Percentiles rank a stretch among this genome's conserved stretches.
Evolutionary conservation across 30 jellyfish, hydroid and myxozoan genomes (phyloP).

Genomic region (Haliclystus octoradiatus): DNA sequence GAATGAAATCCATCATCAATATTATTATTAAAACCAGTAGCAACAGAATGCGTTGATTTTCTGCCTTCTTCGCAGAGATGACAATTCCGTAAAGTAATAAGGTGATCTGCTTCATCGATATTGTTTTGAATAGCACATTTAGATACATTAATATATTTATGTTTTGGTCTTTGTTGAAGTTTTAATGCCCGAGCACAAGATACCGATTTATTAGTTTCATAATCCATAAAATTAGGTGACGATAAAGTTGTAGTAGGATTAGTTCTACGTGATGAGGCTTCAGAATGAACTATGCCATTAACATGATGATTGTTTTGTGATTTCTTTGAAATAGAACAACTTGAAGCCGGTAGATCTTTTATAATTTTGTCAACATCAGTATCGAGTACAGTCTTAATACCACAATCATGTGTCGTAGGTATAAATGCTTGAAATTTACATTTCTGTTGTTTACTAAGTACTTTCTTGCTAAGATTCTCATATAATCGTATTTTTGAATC

Average conservation of each 20-base stretch:
- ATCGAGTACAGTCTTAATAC: neutral
- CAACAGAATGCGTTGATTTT: neutral
- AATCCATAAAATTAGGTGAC: no score
- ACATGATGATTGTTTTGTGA: neutral
- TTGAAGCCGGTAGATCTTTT: neutral
- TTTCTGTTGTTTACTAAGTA: constrained; percentile 2
- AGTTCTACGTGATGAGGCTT: neutral
- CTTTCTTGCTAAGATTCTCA: constrained; percentile 44
- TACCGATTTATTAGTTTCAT: neutral
- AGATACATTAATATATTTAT: neutral
- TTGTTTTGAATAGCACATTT: neutral
- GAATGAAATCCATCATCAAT: neutral
- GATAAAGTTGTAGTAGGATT: neutral
- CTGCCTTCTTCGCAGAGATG: neutral
- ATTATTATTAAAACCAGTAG: neutral
- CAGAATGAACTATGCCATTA: neutral
- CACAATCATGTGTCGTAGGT: neutral
- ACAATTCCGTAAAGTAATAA: neutral
- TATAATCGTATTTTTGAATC: constrained; percentile 46
- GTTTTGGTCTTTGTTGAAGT: neutral
- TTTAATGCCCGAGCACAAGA: neutral
- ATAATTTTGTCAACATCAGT: neutral
- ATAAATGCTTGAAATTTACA: neutral
- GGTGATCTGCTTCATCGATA: neutral
- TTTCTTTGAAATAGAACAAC: neutral